Conservation (phyloP, 2,113 vertebrate species). For the Crotalus viridis region DNA sequence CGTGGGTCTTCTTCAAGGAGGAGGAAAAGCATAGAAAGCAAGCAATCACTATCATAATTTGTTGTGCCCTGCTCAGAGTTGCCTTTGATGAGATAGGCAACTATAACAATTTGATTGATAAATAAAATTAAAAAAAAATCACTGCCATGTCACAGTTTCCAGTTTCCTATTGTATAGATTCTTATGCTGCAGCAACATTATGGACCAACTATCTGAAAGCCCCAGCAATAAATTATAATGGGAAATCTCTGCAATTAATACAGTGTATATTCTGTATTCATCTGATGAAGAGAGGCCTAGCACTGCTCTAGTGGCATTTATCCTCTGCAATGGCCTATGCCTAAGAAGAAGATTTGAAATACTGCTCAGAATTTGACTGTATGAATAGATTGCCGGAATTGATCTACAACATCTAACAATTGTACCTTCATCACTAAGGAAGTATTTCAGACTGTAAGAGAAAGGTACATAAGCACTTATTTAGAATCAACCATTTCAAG, state of each 20-base stretch:
- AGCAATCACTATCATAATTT: neutral
- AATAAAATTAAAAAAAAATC: neutral
- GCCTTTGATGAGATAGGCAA: neutral
- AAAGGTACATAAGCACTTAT: neutral
- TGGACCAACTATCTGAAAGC: neutral
- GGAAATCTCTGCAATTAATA: neutral
- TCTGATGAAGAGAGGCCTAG: neutral
- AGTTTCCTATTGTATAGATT: neutral
- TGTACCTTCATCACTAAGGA: neutral
- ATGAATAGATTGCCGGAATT: neutral
- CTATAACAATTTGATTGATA: neutral
- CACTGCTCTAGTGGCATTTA: neutral
- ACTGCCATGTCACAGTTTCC: neutral
- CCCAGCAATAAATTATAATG: neutral
- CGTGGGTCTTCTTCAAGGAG: neutral
- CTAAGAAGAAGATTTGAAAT: neutral
- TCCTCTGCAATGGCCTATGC: neutral
- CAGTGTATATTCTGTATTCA: neutral
- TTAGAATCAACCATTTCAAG: neutral
- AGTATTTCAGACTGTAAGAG: no score
- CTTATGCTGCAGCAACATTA: neutral
- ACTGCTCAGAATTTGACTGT: neutral
- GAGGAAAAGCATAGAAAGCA: neutral
- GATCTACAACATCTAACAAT: no score
- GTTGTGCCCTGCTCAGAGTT: neutral